These are phyloP conservation scores for Nettapus auritus DNA, from an alignment of 2,113 vertebrate genomes.

Conservation along the genomic window DNA sequence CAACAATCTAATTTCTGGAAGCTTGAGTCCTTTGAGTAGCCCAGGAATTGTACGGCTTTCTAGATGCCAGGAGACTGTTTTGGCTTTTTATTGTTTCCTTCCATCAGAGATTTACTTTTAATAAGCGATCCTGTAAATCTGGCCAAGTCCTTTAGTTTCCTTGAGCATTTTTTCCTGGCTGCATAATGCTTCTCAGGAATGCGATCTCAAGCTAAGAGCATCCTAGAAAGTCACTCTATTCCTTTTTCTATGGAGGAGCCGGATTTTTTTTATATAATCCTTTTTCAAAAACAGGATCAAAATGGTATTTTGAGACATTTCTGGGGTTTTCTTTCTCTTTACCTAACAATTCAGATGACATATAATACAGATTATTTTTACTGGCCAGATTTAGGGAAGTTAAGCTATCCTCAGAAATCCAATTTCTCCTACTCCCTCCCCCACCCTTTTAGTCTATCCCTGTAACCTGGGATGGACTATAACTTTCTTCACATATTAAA, in stretches of 20 bases:
- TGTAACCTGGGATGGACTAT: background rate
- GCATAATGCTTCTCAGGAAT: background rate
- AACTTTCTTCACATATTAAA: background rate
- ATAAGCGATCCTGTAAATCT: background rate
- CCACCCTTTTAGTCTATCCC: background rate
- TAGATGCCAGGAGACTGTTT: background rate
- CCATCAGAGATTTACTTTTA: background rate
- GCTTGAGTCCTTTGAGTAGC: background rate
- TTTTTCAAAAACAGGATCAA: background rate
- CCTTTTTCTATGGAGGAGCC: background rate
- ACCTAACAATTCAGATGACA: background rate
- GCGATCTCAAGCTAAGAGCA: background rate
- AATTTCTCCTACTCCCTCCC: background rate
- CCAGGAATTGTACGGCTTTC: background rate
- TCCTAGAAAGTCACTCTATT: background rate
- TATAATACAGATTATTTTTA: background rate
- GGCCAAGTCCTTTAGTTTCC: background rate
- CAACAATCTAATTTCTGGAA: background rate
- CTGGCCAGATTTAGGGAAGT: background rate
- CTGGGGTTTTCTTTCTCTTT: background rate
- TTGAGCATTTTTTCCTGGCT: background rate
- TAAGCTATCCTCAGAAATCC: background rate
- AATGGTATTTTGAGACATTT: background rate
- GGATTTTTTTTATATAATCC: background rate
- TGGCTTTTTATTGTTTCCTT: background rate